These are phyloP conservation scores for Apodemus agrarius DNA, from an alignment of 2,797 vertebrate genomes.

Conservation along the genomic window DNA sequence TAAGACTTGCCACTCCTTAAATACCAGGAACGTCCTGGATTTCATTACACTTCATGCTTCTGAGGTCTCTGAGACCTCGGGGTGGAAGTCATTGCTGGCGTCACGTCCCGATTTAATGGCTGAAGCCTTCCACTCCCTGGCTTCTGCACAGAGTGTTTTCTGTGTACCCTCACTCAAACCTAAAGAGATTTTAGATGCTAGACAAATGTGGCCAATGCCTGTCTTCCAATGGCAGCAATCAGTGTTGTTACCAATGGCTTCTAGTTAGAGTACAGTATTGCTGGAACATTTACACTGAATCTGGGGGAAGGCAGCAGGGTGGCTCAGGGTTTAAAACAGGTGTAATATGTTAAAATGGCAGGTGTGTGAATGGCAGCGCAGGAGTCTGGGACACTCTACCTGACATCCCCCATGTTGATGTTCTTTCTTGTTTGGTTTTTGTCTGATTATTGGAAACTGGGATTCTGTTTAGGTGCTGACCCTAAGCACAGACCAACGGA, in stretches of 20 bases:
- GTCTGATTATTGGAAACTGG: background rate
- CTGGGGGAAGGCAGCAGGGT: background rate
- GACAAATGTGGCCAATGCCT: background rate
- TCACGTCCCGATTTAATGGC: background rate
- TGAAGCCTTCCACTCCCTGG: background rate
- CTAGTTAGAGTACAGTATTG: background rate
- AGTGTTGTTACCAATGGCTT: too few relatives aligned
- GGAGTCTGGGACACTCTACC: background rate
- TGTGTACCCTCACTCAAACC: accelerated
- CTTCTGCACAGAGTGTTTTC: background rate
- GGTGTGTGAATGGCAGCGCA: accelerated
- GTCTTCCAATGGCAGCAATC: background rate
- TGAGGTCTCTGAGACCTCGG: background rate
- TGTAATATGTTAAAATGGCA: background rate
- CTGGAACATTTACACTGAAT: background rate
- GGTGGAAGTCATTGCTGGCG: background rate
- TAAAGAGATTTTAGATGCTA: background rate
- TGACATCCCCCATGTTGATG: background rate
- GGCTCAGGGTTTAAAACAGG: background rate
- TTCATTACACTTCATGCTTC: background rate
- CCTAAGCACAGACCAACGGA: too few relatives aligned
- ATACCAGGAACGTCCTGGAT: background rate
- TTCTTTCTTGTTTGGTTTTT: too few relatives aligned
- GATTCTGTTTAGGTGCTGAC: background rate
- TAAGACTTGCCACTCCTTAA: background rate